A percentile compares a stretch with the other conserved stretches of the same genome.
These are phyloP conservation scores for Macquaria ambigua DNA, from an alignment of 2,113 vertebrate genomes.

Conservation along the genomic window DNA sequence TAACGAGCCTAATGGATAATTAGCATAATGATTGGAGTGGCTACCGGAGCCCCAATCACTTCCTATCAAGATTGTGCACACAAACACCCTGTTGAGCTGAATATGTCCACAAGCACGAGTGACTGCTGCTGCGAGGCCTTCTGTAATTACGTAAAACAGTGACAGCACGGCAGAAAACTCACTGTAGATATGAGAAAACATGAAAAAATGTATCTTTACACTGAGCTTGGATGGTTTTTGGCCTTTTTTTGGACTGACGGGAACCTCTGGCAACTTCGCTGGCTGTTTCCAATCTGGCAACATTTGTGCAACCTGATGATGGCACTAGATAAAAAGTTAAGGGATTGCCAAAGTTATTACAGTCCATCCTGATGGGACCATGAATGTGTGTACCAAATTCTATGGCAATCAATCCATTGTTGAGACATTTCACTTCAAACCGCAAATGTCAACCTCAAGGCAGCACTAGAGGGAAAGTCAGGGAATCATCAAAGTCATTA, in stretches of 20 bases:
- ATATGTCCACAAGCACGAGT: background rate
- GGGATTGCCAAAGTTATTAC: background rate
- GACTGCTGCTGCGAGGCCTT: background rate
- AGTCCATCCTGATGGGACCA: background rate
- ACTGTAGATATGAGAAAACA: background rate
- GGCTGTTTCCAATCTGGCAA: background rate
- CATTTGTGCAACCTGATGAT: background rate
- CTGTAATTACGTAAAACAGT: background rate
- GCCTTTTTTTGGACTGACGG: background rate
- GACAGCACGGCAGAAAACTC: background rate
- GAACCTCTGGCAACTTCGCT: background rate
- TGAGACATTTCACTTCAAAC: too few relatives aligned
- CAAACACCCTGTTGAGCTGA: background rate
- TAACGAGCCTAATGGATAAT: slow-evolving; percentile 42
- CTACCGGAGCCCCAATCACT: slow-evolving; percentile 19
- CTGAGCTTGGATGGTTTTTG: background rate
- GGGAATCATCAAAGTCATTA: too few relatives aligned
- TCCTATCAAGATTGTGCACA: slow-evolving; percentile 31
- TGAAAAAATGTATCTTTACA: background rate
- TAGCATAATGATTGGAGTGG: slow-evolving; percentile 44
- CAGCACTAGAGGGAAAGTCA: too few relatives aligned
- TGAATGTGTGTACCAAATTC: too few relatives aligned
- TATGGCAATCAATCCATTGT: too few relatives aligned
- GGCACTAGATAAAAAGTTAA: background rate
- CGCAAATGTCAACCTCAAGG: too few relatives aligned